Evolutionary conservation across 2,888 invertebrate species (phyloP).

Genomic region (Heliconius erato): DNA sequence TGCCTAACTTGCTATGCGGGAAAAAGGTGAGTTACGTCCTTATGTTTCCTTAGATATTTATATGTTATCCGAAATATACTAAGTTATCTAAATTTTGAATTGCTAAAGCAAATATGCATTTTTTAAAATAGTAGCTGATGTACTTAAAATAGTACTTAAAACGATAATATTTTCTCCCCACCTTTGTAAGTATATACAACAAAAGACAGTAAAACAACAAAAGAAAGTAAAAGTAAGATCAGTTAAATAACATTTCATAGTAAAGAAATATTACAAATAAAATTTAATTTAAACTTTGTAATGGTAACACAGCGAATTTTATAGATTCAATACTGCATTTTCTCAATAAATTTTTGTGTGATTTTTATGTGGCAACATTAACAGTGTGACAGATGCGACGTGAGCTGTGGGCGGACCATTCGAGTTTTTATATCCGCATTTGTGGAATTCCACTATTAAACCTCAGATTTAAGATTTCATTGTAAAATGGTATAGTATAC

Average conservation of each 20-base stretch:
- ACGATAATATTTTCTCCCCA: too few relatives aligned
- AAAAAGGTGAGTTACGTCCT: too few relatives aligned
- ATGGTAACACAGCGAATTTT: background rate
- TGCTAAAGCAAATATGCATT: too few relatives aligned
- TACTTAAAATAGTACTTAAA: too few relatives aligned
- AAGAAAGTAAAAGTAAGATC: background rate
- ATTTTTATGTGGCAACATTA: slow-evolving; percentile 51
- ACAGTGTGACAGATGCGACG: slow-evolving; percentile 47
- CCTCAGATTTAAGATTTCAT: slow-evolving; percentile 8
- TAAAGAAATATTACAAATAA: background rate
- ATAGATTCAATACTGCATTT: background rate
- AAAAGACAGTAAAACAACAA: background rate
- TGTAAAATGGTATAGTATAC: slow-evolving; percentile 8
- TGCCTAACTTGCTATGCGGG: too few relatives aligned
- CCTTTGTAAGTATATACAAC: too few relatives aligned
- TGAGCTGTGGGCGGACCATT: slow-evolving; percentile 41
- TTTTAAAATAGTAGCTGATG: too few relatives aligned
- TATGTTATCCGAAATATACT: too few relatives aligned
- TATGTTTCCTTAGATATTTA: too few relatives aligned
- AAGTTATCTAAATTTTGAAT: too few relatives aligned
- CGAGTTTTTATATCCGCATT: slow-evolving; percentile 33
- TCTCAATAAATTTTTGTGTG: slow-evolving; percentile 50
- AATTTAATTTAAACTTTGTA: background rate
- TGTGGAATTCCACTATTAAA: slow-evolving; percentile 27
- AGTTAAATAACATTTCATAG: too few relatives aligned